Base-by-base conservation (phyloP, 2,797 vertebrate species). In the Mormyrus hasselquistii region DNA sequence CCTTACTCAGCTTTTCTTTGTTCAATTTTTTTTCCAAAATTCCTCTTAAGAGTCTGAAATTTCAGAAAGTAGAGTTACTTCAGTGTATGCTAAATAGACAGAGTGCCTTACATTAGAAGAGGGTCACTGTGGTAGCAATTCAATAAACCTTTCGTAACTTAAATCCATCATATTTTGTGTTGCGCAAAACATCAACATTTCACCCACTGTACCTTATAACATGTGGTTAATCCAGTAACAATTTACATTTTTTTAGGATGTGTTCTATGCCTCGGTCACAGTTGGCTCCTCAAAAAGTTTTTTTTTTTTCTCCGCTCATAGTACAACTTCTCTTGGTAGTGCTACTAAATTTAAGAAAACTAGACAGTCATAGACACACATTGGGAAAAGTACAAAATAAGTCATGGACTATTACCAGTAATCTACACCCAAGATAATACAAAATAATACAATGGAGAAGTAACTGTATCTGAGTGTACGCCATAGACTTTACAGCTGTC, bases 1-100 rank as follows among this genome's bases (percentile, higher is more conserved):
- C 57, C 82, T 84, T 89, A 83, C 88, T 84, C 52, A 52, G 52
- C 55, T 55, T 19, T 88, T 49, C 55, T 88, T 25, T 69, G 34
- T 50, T 49, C n/a, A 34, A 1, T 44, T 5, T 83, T 12, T 88
- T 57, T n/a, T 88, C 22, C 25, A 41, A 16, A 65, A 62, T 87
- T 87, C 34, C 52, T n/a, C 38, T 47, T 34, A 59, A 57, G 53
- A 16, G 7, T 38, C 12, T n/a, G 85, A 55, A 49, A 57, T 57
- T 86, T 49, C 52, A 57, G 29, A 52, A 52, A 86, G 52, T 55
- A 38, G 14, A 29, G 52, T 16, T 55, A 57, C 50, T 34, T 86
- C 50, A n/a, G 16, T 38, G 6, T 79, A n/a, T 79, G 73, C 73
- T n/a, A 44, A 44, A 44, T 9, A 79, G 41, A 79, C 25, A 7